Evolutionary conservation across 2,888 invertebrate species (phyloP).

Genomic region (Tridacna crocea): DNA sequence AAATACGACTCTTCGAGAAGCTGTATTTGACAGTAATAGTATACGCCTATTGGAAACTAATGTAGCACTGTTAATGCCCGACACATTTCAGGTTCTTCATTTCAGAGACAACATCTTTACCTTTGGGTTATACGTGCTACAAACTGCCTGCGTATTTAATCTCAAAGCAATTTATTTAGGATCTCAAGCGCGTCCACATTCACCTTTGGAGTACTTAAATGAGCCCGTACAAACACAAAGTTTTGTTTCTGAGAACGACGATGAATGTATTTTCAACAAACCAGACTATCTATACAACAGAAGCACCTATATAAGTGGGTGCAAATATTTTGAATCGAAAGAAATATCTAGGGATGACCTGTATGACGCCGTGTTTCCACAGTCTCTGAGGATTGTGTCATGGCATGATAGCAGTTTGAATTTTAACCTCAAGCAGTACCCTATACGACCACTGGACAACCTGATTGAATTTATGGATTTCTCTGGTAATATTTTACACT

Average conservation of each 20-base stretch:
- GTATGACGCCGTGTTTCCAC: conserved; percentile 7
- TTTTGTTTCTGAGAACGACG: not conserved
- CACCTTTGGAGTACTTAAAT: not conserved
- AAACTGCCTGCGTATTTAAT: conserved; percentile 27
- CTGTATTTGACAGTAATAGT: conserved; percentile 38
- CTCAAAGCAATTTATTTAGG: conserved; percentile 3
- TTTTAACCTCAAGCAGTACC: conserved; percentile 1
- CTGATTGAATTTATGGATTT: conserved; percentile 25
- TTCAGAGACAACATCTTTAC: conserved; percentile 42
- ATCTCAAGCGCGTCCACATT: conserved; percentile 21
- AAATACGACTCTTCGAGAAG: conserved; percentile 42
- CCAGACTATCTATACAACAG: conserved; percentile 22
- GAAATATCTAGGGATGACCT: not conserved
- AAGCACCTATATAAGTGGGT: conserved; percentile 7
- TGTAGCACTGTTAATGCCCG: conserved; percentile 25
- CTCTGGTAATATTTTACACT: conserved; percentile 36
- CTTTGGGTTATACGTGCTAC: conserved; percentile 42
- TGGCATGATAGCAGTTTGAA: conserved; percentile 22
- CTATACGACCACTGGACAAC: conserved; percentile 7
- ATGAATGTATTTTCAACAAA: conserved; percentile 27
- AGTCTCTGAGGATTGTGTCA: not conserved
- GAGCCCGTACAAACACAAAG: not conserved
- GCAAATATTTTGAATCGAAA: conserved; percentile 18
- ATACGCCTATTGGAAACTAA: conserved; percentile 43
- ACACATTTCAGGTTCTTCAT: conserved; percentile 24